These are phyloP conservation scores for Ephestia elutella DNA, from an alignment of 1,140 invertebrate genomes.

Conservation along the genomic window DNA sequence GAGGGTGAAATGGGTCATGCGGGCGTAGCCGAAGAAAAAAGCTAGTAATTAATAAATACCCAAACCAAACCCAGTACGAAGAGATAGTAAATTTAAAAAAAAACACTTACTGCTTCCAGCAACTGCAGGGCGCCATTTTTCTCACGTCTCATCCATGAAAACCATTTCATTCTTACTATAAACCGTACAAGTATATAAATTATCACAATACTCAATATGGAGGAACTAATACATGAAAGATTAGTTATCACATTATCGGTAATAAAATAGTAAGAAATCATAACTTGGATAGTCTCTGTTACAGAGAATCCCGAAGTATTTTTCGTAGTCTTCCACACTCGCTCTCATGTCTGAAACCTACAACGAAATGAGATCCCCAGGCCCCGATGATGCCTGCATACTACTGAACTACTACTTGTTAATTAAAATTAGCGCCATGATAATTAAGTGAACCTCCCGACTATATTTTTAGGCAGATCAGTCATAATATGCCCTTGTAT, in stretches of 20 bases:
- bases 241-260: not conserved
- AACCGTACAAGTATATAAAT: not conserved
- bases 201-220: not conserved
- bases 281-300: not conserved
- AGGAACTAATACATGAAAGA: not conserved
- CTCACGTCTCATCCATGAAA: not conserved
- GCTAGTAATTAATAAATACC: not conserved
- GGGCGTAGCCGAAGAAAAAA: too few relatives aligned
- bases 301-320: not conserved
- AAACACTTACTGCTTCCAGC: not conserved
- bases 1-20: too few relatives aligned
- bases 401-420: constrained; percentile 9
- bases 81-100: not conserved
- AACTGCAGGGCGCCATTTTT: not conserved
- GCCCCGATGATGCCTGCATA: not conserved
- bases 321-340: not conserved
- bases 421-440: constrained; percentile 16
- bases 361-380: not conserved
- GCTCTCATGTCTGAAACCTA: not conserved
- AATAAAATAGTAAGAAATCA: not conserved
- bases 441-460: constrained; percentile 3
- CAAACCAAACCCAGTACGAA: too few relatives aligned
- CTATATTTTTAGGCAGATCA: constrained; percentile 7
- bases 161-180: constrained; percentile 1
- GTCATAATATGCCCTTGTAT: not conserved